Evolutionary conservation across 2,888 invertebrate species (phyloP).

Genomic region (Polyploca ridens): DNA sequence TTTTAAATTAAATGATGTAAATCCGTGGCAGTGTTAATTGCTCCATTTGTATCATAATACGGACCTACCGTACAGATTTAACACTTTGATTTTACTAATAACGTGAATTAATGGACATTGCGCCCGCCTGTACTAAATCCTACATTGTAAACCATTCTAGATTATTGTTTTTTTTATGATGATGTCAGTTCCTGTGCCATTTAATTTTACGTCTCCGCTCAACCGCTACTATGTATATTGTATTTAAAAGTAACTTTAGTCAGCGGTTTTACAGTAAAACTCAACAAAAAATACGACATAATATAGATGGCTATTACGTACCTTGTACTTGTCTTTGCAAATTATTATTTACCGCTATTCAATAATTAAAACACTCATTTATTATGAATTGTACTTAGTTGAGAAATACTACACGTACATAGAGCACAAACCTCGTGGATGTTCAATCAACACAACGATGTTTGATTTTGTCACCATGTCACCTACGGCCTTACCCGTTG

Average conservation of each 20-base stretch:
- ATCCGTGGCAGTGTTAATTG: conserved; percentile 52
- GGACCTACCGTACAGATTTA: conserved; percentile 52
- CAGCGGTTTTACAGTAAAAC: neutral
- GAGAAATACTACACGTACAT: neutral
- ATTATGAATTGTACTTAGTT: neutral
- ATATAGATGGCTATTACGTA: too few species aligned
- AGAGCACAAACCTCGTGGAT: neutral
- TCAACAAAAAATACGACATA: neutral
- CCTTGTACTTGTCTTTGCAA: neutral
- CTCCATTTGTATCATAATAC: conserved; percentile 55
- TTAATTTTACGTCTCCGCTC: conserved; percentile 33
- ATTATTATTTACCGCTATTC: too few species aligned
- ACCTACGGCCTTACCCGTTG: neutral
- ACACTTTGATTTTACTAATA: conserved; percentile 37
- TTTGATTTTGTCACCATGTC: neutral
- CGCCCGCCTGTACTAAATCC: neutral
- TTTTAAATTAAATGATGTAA: conserved; percentile 48
- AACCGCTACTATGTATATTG: conserved; percentile 32
- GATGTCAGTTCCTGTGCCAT: conserved; percentile 10
- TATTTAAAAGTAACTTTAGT: too few species aligned
- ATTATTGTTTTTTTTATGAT: conserved; percentile 22
- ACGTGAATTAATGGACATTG: too few species aligned
- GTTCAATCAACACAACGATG: neutral
- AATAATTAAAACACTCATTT: neutral
- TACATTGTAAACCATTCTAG: conserved; percentile 20